A percentile compares a stretch with the other conserved stretches of the same genome.
phyloP scores from a whole-genome alignment of 1,140 invertebrate species.

The Pachyrhynchus sulphureomaculatus region DNA sequence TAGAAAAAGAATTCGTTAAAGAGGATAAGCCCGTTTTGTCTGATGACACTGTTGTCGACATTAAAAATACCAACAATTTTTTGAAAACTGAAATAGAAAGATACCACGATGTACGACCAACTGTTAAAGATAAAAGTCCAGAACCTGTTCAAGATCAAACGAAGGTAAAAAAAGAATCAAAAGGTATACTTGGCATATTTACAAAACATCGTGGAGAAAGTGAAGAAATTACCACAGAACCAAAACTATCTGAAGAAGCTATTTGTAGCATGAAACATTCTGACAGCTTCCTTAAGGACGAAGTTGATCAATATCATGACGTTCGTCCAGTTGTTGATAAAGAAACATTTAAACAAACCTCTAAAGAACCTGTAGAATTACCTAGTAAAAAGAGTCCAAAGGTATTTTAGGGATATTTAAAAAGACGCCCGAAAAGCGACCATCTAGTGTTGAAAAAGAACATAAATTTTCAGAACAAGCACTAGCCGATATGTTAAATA shows the following conservation, averaged over 20 bases:
- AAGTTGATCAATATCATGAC: conserved; percentile 32
- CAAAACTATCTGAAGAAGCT: conserved; percentile 12
- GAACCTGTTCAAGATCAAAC: background rate
- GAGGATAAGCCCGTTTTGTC: too few species aligned
- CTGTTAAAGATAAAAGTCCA: background rate
- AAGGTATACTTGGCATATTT: conserved; percentile 23
- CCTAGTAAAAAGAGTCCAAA: conserved; percentile 14
- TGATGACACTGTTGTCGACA: background rate
- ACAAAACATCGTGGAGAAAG: conserved; percentile 19
- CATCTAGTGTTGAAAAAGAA: conserved; percentile 6
- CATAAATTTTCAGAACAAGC: background rate
- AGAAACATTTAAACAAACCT: background rate
- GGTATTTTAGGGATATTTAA: conserved; percentile 13
- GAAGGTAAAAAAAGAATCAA: conserved; percentile 17
- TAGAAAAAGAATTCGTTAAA: background rate
- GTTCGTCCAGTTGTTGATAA: conserved; percentile 17
- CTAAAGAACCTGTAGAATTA: background rate
- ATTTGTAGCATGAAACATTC: conserved; percentile 21
- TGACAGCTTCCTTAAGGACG: conserved; percentile 16
- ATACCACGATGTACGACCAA: conserved; percentile 11
- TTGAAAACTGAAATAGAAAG: conserved; percentile 18
- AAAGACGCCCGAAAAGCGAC: conserved; percentile 1
- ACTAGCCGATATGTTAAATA: background rate
- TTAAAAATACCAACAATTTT: conserved; percentile 6
- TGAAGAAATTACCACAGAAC: background rate